Percentiles rank a stretch among this genome's conserved stretches.
Conservation (phyloP, 37 sponge, comb jelly and placozoan species). For the Bolinopsis microptera region DNA sequence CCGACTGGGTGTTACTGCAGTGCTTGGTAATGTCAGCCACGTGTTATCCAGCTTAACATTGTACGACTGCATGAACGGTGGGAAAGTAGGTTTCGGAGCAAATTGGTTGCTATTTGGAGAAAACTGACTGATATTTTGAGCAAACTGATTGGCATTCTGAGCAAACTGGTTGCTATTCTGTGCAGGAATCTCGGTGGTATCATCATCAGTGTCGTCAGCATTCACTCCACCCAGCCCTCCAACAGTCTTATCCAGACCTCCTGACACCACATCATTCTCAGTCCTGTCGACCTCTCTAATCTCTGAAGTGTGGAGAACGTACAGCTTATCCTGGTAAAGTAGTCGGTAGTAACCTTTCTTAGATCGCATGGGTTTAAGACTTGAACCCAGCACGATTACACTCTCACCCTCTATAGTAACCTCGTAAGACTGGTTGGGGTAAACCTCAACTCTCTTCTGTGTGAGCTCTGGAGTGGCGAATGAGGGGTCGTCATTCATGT, state of each 20-base stretch:
- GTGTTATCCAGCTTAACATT: slow-evolving; percentile 16
- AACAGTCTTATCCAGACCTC: background rate
- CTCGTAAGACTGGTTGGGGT: background rate
- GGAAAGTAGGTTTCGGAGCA: background rate
- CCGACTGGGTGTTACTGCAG: background rate
- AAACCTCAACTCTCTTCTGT: background rate
- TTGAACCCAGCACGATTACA: background rate
- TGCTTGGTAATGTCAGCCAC: background rate
- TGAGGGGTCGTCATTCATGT: background rate
- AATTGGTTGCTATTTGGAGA: background rate
- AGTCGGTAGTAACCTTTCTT: slow-evolving; percentile 25
- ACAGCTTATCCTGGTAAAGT: background rate
- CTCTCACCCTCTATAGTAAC: background rate
- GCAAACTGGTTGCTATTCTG: background rate
- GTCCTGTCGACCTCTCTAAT: slow-evolving; percentile 2
- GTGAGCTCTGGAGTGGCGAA: background rate
- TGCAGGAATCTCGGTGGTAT: background rate
- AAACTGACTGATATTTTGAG: background rate
- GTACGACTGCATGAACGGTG: background rate
- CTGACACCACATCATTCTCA: background rate
- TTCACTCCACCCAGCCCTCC: background rate
- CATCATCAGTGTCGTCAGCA: background rate
- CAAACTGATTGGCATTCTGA: background rate
- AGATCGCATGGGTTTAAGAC: background rate
- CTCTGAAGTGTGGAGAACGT: background rate